Evolutionary conservation across 2,113 vertebrate genomes (phyloP).

Genomic region (Odocoileus virginianus): DNA sequence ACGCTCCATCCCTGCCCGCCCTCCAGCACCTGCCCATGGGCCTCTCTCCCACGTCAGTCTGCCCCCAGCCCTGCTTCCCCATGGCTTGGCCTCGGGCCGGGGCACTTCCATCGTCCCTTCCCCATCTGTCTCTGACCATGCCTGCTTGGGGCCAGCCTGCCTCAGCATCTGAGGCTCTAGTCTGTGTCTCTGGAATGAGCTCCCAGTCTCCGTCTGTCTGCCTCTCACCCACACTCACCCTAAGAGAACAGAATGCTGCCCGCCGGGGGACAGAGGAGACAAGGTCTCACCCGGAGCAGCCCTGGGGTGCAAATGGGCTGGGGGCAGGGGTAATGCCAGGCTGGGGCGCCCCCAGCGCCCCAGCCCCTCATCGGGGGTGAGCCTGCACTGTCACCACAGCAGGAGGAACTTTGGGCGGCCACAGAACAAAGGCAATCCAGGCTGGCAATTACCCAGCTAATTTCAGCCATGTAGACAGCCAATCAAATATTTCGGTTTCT

Average conservation of each 20-base stretch:
- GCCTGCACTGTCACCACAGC: rapidly evolving
- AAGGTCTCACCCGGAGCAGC: not conserved
- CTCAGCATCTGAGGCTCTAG: not conserved
- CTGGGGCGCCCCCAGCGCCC: rapidly evolving
- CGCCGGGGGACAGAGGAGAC: rapidly evolving
- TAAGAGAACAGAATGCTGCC: not conserved
- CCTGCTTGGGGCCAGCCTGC: not conserved
- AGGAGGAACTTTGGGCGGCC: conserved; percentile 40
- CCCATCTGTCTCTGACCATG: not conserved
- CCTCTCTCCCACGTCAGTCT: not conserved
- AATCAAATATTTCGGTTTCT: conserved; percentile 17
- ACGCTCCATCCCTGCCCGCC: rapidly evolving
- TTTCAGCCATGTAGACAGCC: conserved; percentile 58
- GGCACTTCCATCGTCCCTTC: not conserved
- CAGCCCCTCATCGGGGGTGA: rapidly evolving
- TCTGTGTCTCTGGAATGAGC: not conserved
- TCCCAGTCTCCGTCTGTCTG: not conserved
- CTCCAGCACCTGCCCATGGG: too few species aligned
- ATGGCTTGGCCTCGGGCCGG: rapidly evolving
- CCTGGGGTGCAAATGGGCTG: rapidly evolving
- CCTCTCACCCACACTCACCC: not conserved
- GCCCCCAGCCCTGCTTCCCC: not conserved
- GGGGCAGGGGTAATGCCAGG: rapidly evolving
- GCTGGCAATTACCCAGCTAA: conserved; percentile 66
- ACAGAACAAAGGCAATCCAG: conserved; percentile 15